Conservation (phyloP, 1,140 invertebrate species). For the Drosophila lacertosa region DNA sequence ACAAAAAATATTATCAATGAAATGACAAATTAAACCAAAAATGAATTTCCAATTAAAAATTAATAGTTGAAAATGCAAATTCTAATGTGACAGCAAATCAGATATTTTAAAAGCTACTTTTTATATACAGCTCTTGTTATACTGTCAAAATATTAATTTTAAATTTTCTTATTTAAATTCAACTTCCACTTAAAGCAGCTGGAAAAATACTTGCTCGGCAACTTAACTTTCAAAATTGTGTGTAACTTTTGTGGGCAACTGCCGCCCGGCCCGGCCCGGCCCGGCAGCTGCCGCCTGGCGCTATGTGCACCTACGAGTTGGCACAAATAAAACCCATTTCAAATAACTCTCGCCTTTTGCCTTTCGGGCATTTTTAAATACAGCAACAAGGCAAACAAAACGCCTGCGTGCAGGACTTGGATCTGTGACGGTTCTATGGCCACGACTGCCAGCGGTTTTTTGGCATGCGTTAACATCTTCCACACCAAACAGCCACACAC, state of each 20-base stretch:
- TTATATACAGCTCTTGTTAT: too few species aligned
- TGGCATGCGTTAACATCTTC: conserved; percentile 19
- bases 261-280: background rate
- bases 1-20: conserved; percentile 18
- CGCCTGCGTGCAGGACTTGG: conserved; percentile 16
- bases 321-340: conserved; percentile 34
- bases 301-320: background rate
- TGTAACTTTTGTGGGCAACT: background rate
- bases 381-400: conserved; percentile 16
- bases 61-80: background rate
- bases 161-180: background rate
- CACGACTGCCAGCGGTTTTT: background rate
- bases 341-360: conserved; percentile 34
- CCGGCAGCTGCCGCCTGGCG: background rate
- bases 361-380: conserved; percentile 73
- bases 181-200: background rate
- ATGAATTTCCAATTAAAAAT: background rate
- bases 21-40: conserved; percentile 1
- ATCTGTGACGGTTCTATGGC: conserved; percentile 7
- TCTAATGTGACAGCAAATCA: too few species aligned
- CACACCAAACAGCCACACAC: background rate
- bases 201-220: conserved; percentile 1
- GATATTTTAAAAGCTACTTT: too few species aligned
- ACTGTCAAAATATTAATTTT: too few species aligned
- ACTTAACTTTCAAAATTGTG: conserved; percentile 24